Conservation (phyloP, 2,113 vertebrate species). For the Muntiacus muntjak region DNA sequence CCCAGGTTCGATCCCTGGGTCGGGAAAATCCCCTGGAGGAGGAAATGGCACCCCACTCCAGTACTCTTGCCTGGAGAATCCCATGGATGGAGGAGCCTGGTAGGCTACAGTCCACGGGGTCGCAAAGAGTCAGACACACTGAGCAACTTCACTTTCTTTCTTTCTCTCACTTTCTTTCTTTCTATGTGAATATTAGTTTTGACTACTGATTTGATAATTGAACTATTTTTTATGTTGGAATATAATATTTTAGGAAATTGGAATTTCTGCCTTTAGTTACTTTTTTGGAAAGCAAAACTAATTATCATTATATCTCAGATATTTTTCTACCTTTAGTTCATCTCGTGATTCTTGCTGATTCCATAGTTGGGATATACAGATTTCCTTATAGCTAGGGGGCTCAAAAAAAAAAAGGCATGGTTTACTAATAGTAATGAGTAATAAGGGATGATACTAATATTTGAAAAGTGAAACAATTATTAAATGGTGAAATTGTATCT, state of each 20-base stretch:
- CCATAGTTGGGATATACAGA: neutral
- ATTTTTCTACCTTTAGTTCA: neutral
- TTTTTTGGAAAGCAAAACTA: constrained; percentile 7
- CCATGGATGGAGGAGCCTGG: too few relatives aligned
- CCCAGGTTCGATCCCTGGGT: too few relatives aligned
- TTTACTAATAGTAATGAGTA: neutral
- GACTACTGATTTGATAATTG: neutral
- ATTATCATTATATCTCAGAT: neutral
- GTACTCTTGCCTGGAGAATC: too few relatives aligned
- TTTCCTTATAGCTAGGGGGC: neutral
- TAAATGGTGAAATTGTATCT: neutral
- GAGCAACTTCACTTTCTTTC: too few relatives aligned
- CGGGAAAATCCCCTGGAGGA: too few relatives aligned
- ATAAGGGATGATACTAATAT: neutral
- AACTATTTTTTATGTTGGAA: neutral
- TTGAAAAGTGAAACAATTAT: constrained; percentile 10
- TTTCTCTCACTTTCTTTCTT: too few relatives aligned
- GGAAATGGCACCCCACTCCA: too few relatives aligned
- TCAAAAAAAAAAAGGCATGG: neutral
- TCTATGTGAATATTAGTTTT: neutral
- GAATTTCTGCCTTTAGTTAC: constrained; percentile 14
- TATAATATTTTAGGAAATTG: neutral
- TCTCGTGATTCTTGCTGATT: neutral
- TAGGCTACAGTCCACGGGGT: too few relatives aligned
- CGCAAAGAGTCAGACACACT: too few relatives aligned